Percentiles rank a stretch among this genome's conserved stretches.
These are phyloP conservation scores for Dryoscopus gambensis DNA, from an alignment of 2,113 vertebrate species.

Conservation along the genomic window DNA sequence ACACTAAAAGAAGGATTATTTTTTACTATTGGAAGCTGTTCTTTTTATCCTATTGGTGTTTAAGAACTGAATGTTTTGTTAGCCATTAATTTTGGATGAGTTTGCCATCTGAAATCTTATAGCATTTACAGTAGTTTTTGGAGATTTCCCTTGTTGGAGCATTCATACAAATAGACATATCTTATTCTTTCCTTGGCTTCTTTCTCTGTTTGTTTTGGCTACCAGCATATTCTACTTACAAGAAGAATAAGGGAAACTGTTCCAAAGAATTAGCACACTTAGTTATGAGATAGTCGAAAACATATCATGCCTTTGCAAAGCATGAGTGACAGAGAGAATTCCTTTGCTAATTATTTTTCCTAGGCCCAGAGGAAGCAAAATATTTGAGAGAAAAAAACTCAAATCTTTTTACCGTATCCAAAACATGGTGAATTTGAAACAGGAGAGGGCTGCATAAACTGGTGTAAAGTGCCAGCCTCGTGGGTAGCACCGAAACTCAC, in stretches of 20 bases:
- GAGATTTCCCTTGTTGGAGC: slow-evolving; percentile 34
- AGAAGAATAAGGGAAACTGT: slow-evolving; percentile 4
- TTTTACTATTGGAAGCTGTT: background rate
- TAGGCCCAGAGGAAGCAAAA: slow-evolving; percentile 26
- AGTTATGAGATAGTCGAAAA: background rate
- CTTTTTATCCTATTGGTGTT: background rate
- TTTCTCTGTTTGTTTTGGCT: slow-evolving; percentile 53
- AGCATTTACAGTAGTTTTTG: slow-evolving; percentile 43
- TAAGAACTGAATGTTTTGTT: slow-evolving; percentile 15
- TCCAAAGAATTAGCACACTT: slow-evolving; percentile 23
- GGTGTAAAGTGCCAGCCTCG: background rate
- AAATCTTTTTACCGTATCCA: background rate
- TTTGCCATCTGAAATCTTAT: slow-evolving; percentile 29
- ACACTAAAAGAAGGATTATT: background rate
- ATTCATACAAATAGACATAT: slow-evolving; percentile 13
- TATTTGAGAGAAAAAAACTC: slow-evolving; percentile 21
- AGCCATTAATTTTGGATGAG: slow-evolving; percentile 5
- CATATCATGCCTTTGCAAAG: background rate
- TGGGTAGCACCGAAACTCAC: background rate
- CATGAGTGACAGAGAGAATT: background rate
- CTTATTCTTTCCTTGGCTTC: slow-evolving; percentile 39
- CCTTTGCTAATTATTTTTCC: slow-evolving; percentile 27
- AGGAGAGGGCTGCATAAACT: background rate
- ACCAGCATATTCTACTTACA: background rate
- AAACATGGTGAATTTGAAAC: background rate